Evolutionary conservation across 2,888 invertebrate genomes (phyloP).

Genomic region (Hartigia nigra): DNA sequence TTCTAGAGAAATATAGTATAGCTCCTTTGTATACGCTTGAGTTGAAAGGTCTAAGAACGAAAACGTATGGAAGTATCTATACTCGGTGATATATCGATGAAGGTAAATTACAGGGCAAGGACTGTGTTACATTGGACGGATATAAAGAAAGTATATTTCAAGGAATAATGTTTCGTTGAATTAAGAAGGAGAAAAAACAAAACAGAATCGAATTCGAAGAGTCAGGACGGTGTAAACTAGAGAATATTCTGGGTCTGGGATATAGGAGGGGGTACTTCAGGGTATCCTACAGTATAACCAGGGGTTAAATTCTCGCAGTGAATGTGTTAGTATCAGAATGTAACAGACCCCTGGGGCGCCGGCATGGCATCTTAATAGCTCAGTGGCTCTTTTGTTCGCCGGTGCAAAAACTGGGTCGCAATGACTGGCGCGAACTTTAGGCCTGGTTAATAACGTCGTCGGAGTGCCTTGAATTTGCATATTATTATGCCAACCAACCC

Average conservation of each 20-base stretch:
- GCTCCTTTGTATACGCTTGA: background rate
- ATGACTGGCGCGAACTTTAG: constrained; percentile 29
- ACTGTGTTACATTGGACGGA: background rate
- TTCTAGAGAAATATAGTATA: background rate
- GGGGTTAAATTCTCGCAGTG: background rate
- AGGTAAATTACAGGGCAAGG: background rate
- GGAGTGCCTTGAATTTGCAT: constrained; percentile 37
- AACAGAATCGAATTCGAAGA: background rate
- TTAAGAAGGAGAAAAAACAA: background rate
- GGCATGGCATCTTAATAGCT: constrained; percentile 37
- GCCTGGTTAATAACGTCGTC: constrained; percentile 39
- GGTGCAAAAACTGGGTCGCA: constrained; percentile 37
- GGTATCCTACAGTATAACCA: background rate
- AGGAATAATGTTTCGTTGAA: background rate
- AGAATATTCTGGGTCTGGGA: background rate
- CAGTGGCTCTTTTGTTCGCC: constrained; percentile 33
- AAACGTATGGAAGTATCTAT: background rate
- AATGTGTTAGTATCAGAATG: constrained; percentile 20
- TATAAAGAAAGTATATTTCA: background rate
- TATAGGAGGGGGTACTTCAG: background rate
- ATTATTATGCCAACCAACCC: constrained; percentile 11
- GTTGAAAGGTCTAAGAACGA: background rate
- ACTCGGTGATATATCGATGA: background rate
- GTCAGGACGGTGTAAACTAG: background rate
- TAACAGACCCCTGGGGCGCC: constrained; percentile 23